Evolutionary conservation across 2,113 vertebrate species (phyloP).

Genomic region (Platysteira castanea): DNA sequence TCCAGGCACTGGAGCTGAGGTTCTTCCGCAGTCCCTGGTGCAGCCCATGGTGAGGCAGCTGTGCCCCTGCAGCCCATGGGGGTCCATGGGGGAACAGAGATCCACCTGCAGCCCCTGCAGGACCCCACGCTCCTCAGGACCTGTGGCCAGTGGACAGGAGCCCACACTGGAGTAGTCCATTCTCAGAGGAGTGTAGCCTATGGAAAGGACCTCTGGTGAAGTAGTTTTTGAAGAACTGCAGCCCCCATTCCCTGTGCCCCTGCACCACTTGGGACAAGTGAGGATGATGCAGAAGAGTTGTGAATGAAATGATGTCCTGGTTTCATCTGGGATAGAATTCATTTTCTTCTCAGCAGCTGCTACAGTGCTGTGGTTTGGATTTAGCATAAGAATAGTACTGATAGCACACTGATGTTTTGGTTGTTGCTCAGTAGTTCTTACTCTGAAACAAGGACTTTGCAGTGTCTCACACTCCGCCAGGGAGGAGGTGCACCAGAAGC

Average conservation of each 20-base stretch:
- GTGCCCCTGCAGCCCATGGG: background rate
- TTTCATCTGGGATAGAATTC: background rate
- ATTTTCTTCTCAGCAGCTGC: background rate
- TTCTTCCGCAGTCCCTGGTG: background rate
- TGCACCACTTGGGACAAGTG: accelerated
- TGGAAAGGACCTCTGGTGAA: background rate
- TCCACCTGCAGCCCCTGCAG: accelerated
- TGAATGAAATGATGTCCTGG: background rate
- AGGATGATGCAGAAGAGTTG: background rate
- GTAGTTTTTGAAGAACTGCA: background rate
- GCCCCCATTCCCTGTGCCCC: background rate
- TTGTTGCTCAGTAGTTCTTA: background rate
- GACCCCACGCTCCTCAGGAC: background rate
- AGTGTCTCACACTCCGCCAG: background rate
- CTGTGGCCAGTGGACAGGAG: background rate
- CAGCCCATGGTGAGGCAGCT: background rate
- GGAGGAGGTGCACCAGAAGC: background rate
- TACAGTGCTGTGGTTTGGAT: background rate
- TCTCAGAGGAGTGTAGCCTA: background rate
- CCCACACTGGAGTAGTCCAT: too few species aligned
- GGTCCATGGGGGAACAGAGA: background rate
- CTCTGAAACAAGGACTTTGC: background rate
- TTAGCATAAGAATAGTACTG: background rate
- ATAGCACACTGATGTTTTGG: background rate
- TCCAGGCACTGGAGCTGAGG: background rate